Percentiles rank a stretch among this genome's conserved stretches.
These are phyloP conservation scores for Fragum sueziense DNA, from an alignment of 2,888 invertebrate species.

Conservation along the genomic window DNA sequence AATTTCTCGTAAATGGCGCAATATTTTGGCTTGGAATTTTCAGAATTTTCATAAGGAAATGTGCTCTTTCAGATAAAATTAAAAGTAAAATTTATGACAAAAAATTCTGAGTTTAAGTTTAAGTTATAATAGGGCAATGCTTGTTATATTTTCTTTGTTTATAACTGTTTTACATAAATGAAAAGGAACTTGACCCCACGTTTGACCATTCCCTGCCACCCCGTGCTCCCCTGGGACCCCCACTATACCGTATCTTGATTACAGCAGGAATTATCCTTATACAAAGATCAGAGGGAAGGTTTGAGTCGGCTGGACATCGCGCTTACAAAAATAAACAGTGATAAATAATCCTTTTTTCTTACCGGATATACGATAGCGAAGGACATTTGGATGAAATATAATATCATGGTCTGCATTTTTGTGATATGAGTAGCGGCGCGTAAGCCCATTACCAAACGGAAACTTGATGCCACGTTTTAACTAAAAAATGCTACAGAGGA, in stretches of 20 bases:
- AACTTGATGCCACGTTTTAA: no score
- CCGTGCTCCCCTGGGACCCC: neutral
- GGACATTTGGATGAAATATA: neutral
- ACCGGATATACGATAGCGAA: neutral
- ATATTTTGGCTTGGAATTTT: no score
- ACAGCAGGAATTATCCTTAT: slow-evolving; percentile 18
- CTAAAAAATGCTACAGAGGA: no score
- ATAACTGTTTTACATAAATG: neutral
- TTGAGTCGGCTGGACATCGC: slow-evolving; percentile 6
- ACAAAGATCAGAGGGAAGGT: slow-evolving; percentile 30
- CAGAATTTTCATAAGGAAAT: no score
- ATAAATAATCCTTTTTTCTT: slow-evolving; percentile 9
- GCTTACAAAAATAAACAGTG: slow-evolving; percentile 17
- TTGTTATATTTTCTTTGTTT: no score
- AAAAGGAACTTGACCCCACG: neutral
- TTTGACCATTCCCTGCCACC: neutral
- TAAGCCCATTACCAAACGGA: no score
- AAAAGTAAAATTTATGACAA: no score
- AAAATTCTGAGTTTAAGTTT: no score
- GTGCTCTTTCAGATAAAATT: no score
- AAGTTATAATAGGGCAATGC: no score
- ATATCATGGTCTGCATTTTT: neutral
- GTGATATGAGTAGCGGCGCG: neutral
- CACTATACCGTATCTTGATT: slow-evolving; percentile 13
- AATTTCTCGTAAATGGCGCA: no score